Base-by-base conservation (phyloP, 2,113 vertebrate species). In the Heteronetta atricapilla region DNA sequence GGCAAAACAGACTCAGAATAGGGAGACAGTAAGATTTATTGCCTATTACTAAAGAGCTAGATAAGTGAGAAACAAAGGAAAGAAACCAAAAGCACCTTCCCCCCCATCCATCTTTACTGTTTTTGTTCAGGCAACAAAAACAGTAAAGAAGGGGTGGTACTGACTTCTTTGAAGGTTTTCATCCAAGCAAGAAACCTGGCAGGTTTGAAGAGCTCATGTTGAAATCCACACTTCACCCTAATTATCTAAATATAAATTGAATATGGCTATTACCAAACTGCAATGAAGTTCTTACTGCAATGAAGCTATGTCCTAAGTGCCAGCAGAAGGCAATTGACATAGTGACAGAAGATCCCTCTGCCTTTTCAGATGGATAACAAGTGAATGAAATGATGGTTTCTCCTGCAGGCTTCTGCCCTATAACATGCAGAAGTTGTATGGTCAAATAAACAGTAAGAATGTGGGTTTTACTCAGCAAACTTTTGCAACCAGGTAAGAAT, bases 61-160 rank as follows among this genome's bases (percentile, higher is more conserved):
- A 38, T 7, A 38, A 38, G 36, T 38, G 36, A 38, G 36, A 38
- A 38, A 38, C 36, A 38, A 38, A 38, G 36, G 36, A 38, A 38
- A 38, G 36, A 38, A 38, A 38, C 36, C 36, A 38, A 38, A 38
- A 38, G 36, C 36, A 38, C 36, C 36, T 38, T 38, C 36, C 36
- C 36, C 36, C 36, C 36, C 36, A n/a, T n/a, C n/a, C n/a, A n/a
- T n/a, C n/a, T n/a, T n/a, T n/a, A n/a, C n/a, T n/a, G n/a, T n/a
- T n/a, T n/a, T n/a, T n/a, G n/a, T 86, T 92, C 74, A 81, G 63
- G 46, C 55, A 92, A 84, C 77, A 93, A 56, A 77, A 84, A 11
- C 33, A 75, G 36, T 40, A 95, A 63, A 50, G 88, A 90, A n/a
- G 38, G 38, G 52, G 33, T 68, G 60, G 56, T 53, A 72, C 53